Percentiles rank a stretch among this genome's conserved stretches.
Evolutionary conservation across 2,888 invertebrate genomes (phyloP).

Genomic region (Plutella xylostella): DNA sequence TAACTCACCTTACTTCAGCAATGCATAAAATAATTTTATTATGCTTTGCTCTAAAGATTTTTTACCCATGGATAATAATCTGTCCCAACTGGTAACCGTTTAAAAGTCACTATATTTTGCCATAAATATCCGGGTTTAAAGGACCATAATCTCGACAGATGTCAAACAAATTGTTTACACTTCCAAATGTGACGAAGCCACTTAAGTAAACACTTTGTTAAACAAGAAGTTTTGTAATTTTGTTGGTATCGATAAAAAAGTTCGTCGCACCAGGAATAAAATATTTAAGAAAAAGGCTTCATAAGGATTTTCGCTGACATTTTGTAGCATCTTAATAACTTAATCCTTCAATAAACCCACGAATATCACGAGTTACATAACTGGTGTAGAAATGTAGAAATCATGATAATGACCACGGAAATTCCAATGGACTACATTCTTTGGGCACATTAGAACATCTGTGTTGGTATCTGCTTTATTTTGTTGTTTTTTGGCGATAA

Average conservation of each 20-base stretch:
- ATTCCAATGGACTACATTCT: constrained; percentile 5
- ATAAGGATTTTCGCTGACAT: too few relatives aligned
- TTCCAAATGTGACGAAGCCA: constrained; percentile 37
- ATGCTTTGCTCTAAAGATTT: too few relatives aligned
- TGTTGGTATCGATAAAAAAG: too few relatives aligned
- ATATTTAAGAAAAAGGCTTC: too few relatives aligned
- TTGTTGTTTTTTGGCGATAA: neutral
- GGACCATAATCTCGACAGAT: constrained; percentile 46
- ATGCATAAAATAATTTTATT: too few relatives aligned
- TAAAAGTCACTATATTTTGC: constrained; percentile 49
- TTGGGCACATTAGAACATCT: neutral
- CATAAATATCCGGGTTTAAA: constrained; percentile 49
- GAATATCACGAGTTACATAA: neutral
- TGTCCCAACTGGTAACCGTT: constrained; percentile 33
- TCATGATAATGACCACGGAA: constrained; percentile 1
- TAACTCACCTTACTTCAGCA: too few relatives aligned
- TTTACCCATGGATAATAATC: too few relatives aligned
- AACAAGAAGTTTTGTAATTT: too few relatives aligned
- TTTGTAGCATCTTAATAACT: too few relatives aligned
- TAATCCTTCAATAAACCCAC: too few relatives aligned
- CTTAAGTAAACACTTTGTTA: constrained; percentile 29
- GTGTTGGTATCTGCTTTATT: neutral
- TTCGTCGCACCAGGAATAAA: too few relatives aligned
- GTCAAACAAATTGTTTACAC: constrained; percentile 61
- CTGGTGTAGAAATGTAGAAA: neutral